Base-by-base conservation (phyloP, 2,113 vertebrate species). In the Myiagra hebetior region DNA sequence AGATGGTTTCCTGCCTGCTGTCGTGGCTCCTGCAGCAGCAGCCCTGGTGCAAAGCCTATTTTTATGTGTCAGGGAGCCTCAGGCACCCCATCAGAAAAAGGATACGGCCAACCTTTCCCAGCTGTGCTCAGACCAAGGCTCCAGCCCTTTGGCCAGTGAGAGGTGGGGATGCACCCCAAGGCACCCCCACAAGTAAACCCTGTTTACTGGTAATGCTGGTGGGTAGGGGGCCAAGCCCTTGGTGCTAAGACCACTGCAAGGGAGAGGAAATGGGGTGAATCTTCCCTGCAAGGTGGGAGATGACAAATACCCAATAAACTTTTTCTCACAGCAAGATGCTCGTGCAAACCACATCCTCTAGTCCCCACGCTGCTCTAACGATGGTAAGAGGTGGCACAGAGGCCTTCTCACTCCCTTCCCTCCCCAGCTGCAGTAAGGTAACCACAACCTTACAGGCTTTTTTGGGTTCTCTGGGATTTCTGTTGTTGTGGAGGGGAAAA, bases 301-400 rank as follows among this genome's bases (percentile, higher is more conserved):
- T 77, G 46, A 75, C 2, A 1, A 65, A 81, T 41, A 78, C 57
- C 18, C 7, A 0, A 89, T 49, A 81, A 95, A 64, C 31, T 6
- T 63, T 62, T 37, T 50, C 41, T 57, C 42, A 41, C 15, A 80
- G 75, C 4, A 13, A 78, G 42, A 30, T 82, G 63, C 31, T 82
- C 0, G 0, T 23, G n/a, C 47, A 91, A 93, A 97, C 97, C 97
- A 97, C 97, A 96, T 97, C 97, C 97, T 97, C 80, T 47, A 15
- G 80, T 76, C 63, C 24, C 37, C 62, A 20, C 1, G 0, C 59
- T 5, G 11, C 63, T 53, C 55, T 16, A 21, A 56, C 1, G 10
- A 83, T 41, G 31, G 11, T 35, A 65, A 27, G 7, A 91, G 56
- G 74, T 0, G 0, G n/a, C 53, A 30, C 0, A 2, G 44, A 56